These are phyloP conservation scores for Trichopoda pennipes DNA, from an alignment of 2,888 invertebrate genomes.

Conservation along the genomic window DNA sequence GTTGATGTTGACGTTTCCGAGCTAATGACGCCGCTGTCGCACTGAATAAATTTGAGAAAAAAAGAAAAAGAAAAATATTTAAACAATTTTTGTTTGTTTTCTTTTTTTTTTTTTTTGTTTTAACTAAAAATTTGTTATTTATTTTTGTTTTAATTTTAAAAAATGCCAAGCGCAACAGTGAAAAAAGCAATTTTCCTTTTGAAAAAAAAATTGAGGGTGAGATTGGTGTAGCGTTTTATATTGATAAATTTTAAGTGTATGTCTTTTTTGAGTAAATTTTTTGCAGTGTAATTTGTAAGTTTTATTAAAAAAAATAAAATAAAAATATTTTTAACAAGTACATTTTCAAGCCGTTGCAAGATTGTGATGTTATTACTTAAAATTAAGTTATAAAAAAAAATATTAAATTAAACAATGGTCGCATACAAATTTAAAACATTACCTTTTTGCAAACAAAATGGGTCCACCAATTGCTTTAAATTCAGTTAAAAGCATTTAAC, in stretches of 20 bases:
- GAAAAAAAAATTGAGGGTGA: slow-evolving; percentile 41
- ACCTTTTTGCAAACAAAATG: no score
- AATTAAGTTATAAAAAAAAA: slow-evolving; percentile 28
- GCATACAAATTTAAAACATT: neutral
- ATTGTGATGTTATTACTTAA: slow-evolving; percentile 37
- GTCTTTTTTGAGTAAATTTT: slow-evolving; percentile 50
- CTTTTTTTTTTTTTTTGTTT: neutral
- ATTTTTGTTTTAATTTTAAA: slow-evolving; percentile 3
- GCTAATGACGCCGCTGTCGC: slow-evolving; percentile 71
- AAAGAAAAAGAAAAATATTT: slow-evolving; percentile 9
- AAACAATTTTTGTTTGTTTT: neutral
- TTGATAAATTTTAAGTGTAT: slow-evolving; percentile 40
- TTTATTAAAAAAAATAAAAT: slow-evolving; percentile 12
- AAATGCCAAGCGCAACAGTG: slow-evolving; percentile 68
- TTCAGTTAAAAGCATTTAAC: no score
- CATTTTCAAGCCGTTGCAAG: slow-evolving; percentile 67
- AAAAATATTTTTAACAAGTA: slow-evolving; percentile 24
- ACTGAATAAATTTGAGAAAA: slow-evolving; percentile 57
- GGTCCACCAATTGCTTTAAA: no score
- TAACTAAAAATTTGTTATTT: slow-evolving; percentile 33
- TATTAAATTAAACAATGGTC: neutral
- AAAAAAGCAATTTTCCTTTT: slow-evolving; percentile 53
- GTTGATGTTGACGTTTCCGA: slow-evolving; percentile 54
- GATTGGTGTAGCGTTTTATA: slow-evolving; percentile 48
- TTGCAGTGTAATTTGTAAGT: slow-evolving; percentile 60